Percentiles rank a stretch among this genome's conserved stretches.
Conservation (phyloP, 2,113 vertebrate species). For the Lophura nycthemera region DNA sequence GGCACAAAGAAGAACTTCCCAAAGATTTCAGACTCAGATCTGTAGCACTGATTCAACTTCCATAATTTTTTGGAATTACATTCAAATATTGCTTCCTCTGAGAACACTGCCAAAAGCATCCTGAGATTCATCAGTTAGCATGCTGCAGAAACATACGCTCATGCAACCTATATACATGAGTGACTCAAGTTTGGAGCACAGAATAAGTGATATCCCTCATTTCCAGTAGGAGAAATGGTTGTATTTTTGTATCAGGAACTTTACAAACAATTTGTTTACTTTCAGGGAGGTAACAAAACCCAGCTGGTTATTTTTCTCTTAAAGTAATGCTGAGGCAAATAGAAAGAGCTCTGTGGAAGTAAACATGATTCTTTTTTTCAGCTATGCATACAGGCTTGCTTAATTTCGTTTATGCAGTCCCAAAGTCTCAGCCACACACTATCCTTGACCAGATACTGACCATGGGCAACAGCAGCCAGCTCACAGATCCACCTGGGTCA, state of each 20-base stretch:
- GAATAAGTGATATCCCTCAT: background rate
- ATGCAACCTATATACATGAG: background rate
- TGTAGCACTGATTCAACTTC: background rate
- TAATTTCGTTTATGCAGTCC: background rate
- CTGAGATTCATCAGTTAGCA: background rate
- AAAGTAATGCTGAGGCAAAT: background rate
- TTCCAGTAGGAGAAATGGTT: background rate
- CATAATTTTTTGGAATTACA: background rate
- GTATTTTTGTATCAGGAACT: background rate
- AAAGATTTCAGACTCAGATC: background rate
- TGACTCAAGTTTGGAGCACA: too few species aligned
- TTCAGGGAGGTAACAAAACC: background rate
- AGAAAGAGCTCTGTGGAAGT: background rate
- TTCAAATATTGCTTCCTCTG: background rate
- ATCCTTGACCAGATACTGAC: background rate
- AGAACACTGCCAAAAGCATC: background rate
- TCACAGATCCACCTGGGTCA: background rate
- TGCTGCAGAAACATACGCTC: background rate
- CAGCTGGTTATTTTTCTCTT: background rate
- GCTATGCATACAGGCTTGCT: background rate
- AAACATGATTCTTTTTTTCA: background rate
- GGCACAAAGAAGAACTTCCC: background rate
- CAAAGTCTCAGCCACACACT: background rate
- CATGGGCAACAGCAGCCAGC: accelerated
- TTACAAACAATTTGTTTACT: background rate